These are phyloP conservation scores for Charanyca ferruginea DNA, from an alignment of 2,888 invertebrate genomes.

Conservation along the genomic window DNA sequence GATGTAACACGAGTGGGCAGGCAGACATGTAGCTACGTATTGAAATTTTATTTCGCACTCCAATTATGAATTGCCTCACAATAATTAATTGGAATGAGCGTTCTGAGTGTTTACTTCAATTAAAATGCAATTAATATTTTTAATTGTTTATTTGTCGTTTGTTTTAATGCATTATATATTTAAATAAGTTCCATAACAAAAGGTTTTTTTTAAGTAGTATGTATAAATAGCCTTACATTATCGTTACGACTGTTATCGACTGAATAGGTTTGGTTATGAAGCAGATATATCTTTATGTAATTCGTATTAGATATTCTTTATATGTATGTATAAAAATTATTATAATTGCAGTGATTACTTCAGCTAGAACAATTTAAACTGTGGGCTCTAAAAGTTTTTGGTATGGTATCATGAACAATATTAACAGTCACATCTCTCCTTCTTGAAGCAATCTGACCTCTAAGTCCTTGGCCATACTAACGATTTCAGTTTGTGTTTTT, in stretches of 20 bases:
- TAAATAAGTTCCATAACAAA: slow-evolving; percentile 91
- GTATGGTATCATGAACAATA: slow-evolving; percentile 30
- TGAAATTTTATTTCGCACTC: slow-evolving; percentile 47
- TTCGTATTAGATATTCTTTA: slow-evolving; percentile 68
- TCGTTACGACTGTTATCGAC: slow-evolving; percentile 85
- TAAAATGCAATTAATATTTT: slow-evolving; percentile 74
- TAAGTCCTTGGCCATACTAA: slow-evolving; percentile 1
- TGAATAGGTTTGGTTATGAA: slow-evolving; percentile 82
- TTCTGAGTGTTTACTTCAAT: slow-evolving; percentile 58
- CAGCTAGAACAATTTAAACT: slow-evolving; percentile 74
- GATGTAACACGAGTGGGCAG: slow-evolving; percentile 39
- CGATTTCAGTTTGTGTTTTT: slow-evolving; percentile 29
- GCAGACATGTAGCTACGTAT: slow-evolving; percentile 32
- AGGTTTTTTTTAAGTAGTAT: slow-evolving; percentile 83
- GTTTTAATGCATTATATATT: slow-evolving; percentile 89
- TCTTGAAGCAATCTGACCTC: slow-evolving; percentile 53
- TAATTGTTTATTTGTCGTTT: slow-evolving; percentile 89
- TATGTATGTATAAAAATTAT: slow-evolving; percentile 70
- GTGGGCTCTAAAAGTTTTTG: slow-evolving; percentile 69
- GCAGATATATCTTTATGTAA: slow-evolving; percentile 73
- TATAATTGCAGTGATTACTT: slow-evolving; percentile 75
- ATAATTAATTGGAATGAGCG: slow-evolving; percentile 60
- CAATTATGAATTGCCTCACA: slow-evolving; percentile 55
- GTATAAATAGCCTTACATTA: slow-evolving; percentile 90
- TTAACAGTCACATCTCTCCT: slow-evolving; percentile 60